Conservation (phyloP, 2,888 invertebrate species). For the Brenthis hecate region DNA sequence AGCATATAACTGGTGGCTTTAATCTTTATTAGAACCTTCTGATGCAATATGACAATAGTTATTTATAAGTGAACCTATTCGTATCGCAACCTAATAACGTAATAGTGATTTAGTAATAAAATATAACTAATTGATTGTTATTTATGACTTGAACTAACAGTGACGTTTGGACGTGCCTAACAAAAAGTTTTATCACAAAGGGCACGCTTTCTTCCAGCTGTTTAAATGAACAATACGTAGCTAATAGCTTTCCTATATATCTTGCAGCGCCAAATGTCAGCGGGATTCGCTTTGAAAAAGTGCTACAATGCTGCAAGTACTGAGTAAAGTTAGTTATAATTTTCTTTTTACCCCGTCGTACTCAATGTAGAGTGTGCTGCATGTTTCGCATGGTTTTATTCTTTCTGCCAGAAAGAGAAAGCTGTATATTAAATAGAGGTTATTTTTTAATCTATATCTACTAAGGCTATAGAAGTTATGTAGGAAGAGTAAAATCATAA, state of each 20-base stretch:
- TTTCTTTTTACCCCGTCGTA: conserved; percentile 9
- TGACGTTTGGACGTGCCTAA: not conserved
- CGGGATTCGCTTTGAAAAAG: conserved; percentile 33
- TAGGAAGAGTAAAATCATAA: too few species aligned
- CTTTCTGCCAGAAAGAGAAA: not conserved
- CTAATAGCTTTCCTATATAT: conserved; percentile 55
- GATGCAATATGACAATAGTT: too few species aligned
- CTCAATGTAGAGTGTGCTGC: not conserved
- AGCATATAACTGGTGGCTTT: too few species aligned
- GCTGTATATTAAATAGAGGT: not conserved
- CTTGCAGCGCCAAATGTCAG: conserved; percentile 48
- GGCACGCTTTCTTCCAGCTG: conserved; percentile 29
- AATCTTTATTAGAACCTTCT: too few species aligned
- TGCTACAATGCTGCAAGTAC: conserved; percentile 12
- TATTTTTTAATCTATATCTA: not conserved
- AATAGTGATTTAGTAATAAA: not conserved
- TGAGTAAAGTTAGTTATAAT: conserved; percentile 7
- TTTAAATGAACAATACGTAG: conserved; percentile 44
- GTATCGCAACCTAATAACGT: too few species aligned
- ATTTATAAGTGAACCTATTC: too few species aligned
- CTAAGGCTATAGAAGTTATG: not conserved
- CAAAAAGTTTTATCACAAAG: conserved; percentile 16
- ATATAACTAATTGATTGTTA: conserved; percentile 2
- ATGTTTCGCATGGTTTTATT: not conserved
- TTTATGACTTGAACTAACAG: conserved; percentile 5